Evolutionary conservation across 2,888 invertebrate genomes (phyloP).

Genomic region (Nomada lathburiana): DNA sequence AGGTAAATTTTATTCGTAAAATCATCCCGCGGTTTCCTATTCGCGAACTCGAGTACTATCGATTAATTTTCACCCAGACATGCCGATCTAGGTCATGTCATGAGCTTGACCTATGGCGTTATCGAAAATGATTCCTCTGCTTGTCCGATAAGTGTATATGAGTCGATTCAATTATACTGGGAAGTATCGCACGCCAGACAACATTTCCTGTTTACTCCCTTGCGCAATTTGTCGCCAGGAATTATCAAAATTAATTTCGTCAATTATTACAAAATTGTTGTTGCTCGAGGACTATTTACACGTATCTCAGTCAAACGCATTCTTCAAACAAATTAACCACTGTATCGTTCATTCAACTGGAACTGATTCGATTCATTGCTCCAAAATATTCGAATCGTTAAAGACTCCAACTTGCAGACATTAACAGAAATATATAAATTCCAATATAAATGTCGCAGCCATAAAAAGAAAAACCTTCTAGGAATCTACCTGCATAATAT

Average conservation of each 20-base stretch:
- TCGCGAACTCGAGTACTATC: slow-evolving; percentile 4
- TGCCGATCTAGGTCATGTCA: slow-evolving; percentile 62
- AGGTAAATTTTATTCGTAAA: slow-evolving; percentile 5
- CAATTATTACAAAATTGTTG: too few species aligned
- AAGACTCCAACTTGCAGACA: too few species aligned
- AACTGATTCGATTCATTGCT: too few species aligned
- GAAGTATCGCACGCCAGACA: neutral
- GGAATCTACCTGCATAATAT: neutral
- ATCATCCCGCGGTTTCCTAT: slow-evolving; percentile 16
- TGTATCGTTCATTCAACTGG: too few species aligned
- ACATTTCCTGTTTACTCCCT: slow-evolving; percentile 11
- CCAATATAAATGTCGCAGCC: too few species aligned
- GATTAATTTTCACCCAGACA: slow-evolving; percentile 17
- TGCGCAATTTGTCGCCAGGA: neutral
- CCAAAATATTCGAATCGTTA: too few species aligned
- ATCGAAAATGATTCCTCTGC: slow-evolving; percentile 48
- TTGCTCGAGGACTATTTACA: neutral
- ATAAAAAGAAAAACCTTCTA: neutral
- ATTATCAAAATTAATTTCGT: neutral
- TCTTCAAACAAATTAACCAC: neutral
- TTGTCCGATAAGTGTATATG: slow-evolving; percentile 8
- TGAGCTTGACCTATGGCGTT: slow-evolving; percentile 77
- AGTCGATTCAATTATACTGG: slow-evolving; percentile 15
- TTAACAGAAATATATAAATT: too few species aligned
- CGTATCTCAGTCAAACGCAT: neutral